Conservation (phyloP, 1,140 invertebrate species). For the Octopus bimaculoides region DNA sequence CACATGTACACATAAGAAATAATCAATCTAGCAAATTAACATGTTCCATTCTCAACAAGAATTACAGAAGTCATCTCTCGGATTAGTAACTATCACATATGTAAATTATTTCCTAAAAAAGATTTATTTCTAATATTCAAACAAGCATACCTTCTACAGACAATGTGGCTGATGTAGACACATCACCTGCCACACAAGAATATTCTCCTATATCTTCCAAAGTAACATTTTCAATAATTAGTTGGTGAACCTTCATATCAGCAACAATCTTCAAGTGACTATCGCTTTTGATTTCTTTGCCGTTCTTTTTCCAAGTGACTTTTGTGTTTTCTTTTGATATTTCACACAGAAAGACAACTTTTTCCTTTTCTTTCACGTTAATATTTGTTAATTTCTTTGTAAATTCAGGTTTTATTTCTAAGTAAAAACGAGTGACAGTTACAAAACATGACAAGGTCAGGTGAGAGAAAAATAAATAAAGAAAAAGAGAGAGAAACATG, state of each 20-base stretch:
- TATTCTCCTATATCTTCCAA: constrained; percentile 44
- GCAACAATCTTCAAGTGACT: constrained; percentile 88
- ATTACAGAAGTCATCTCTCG: too few relatives aligned
- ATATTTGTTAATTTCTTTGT: constrained; percentile 42
- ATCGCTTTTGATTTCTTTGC: constrained; percentile 56
- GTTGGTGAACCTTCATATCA: constrained; percentile 69
- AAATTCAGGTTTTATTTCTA: constrained; percentile 45
- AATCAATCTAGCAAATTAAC: too few relatives aligned
- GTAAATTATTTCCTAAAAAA: constrained; percentile 67
- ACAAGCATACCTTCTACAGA: constrained; percentile 64
- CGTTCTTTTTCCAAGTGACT: constrained; percentile 84
- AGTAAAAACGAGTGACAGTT: constrained; percentile 42
- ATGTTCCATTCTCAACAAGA: too few relatives aligned
- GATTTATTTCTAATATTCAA: constrained; percentile 17
- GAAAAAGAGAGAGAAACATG: too few relatives aligned
- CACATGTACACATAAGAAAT: too few relatives aligned
- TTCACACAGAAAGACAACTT: constrained; percentile 61
- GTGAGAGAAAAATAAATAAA: too few relatives aligned
- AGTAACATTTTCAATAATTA: constrained; percentile 76
- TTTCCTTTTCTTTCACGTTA: constrained; percentile 41
- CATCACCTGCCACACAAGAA: constrained; percentile 39
- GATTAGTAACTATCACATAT: too few relatives aligned
- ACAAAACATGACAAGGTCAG: constrained; percentile 28
- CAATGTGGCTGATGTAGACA: constrained; percentile 36
- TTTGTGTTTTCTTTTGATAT: constrained; percentile 88